Percentiles rank a stretch among this genome's conserved stretches.
Evolutionary conservation across 2,888 invertebrate species (phyloP).

Genomic region (Torymus aiolomorphi): DNA sequence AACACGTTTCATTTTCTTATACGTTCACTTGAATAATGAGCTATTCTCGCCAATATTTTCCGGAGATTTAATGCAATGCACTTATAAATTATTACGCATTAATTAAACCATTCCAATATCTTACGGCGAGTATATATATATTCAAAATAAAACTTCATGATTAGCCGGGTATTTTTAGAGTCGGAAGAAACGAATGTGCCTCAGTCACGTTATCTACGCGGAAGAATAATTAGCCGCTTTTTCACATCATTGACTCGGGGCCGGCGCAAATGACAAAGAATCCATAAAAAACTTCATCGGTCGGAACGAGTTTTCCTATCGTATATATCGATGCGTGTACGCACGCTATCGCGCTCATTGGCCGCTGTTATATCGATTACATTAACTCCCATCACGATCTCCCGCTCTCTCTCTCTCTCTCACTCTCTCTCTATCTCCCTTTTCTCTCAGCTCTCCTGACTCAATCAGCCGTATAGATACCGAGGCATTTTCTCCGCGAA

Average conservation of each 20-base stretch:
- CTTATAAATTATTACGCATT: not conserved
- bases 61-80: not conserved
- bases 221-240: conserved; percentile 16
- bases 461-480: conserved; percentile 30
- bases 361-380: conserved; percentile 45
- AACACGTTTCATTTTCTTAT: too few relatives aligned
- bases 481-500: too few relatives aligned
- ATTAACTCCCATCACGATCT: conserved; percentile 28
- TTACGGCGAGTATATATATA: too few relatives aligned
- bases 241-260: conserved; percentile 10
- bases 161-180: too few relatives aligned
- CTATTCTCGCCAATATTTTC: not conserved
- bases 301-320: conserved; percentile 4
- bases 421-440: too few relatives aligned
- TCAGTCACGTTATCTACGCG: conserved; percentile 8
- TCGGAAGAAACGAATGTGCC: not conserved
- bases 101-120: too few relatives aligned
- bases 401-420: too few relatives aligned
- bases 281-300: not conserved
- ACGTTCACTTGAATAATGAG: too few relatives aligned
- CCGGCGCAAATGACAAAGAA: conserved; percentile 21
- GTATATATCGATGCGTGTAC: not conserved
- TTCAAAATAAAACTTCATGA: too few relatives aligned
- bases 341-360: conserved; percentile 5
- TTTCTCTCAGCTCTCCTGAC: not conserved